These are phyloP conservation scores for Hylaeus volcanicus DNA, from an alignment of 1,140 invertebrate species.

Conservation along the genomic window DNA sequence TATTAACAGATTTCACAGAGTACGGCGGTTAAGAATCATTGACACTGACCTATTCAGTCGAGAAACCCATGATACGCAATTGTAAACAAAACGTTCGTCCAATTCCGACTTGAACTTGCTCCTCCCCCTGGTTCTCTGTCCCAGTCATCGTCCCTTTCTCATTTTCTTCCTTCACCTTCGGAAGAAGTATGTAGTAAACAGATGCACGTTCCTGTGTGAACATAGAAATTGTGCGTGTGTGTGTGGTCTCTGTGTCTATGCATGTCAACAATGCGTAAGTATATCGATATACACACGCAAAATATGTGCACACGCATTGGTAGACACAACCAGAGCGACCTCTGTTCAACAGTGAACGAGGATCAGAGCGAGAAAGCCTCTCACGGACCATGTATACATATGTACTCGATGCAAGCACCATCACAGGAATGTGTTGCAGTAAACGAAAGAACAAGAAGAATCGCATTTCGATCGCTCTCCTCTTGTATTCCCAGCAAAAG, in stretches of 20 bases:
- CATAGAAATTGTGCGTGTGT: background rate
- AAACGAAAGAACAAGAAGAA: background rate
- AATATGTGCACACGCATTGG: background rate
- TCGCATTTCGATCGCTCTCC: background rate
- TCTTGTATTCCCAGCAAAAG: background rate
- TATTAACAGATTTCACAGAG: no score
- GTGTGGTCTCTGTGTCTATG: background rate
- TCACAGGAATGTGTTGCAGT: background rate
- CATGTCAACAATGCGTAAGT: background rate
- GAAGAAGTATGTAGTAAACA: background rate
- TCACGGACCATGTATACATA: background rate
- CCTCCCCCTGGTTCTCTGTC: no score
- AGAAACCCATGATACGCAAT: no score
- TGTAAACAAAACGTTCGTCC: no score
- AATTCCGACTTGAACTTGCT: background rate
- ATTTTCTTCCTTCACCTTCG: background rate
- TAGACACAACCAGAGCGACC: background rate
- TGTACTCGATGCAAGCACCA: slow-evolving; percentile 13
- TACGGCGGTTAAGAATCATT: no score
- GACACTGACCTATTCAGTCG: no score
- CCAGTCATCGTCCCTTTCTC: background rate
- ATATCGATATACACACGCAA: background rate
- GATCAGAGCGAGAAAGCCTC: background rate
- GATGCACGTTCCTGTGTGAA: slow-evolving; percentile 23
- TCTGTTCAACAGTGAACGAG: background rate